phyloP scores from a whole-genome alignment of 2,888 invertebrate species.

The Stenichneumon culpator region DNA sequence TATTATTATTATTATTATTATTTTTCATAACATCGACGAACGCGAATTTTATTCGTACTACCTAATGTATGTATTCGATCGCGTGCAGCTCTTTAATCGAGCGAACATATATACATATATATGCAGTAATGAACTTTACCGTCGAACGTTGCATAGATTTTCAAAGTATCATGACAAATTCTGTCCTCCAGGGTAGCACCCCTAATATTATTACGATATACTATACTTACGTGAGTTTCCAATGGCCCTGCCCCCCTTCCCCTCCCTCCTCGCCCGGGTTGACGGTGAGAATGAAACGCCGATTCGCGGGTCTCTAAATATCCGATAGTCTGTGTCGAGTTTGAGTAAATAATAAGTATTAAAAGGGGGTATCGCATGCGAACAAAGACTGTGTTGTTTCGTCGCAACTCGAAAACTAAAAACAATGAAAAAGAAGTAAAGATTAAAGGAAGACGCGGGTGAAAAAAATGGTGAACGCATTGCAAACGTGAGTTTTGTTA shows the following conservation, averaged over 20 bases:
- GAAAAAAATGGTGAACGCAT: conserved; percentile 19
- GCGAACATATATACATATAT: neutral
- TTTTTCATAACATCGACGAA: conserved; percentile 18
- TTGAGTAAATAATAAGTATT: conserved; percentile 76
- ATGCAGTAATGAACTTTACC: conserved; percentile 9
- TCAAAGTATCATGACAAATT: conserved; percentile 57
- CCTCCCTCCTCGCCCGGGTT: conserved; percentile 10
- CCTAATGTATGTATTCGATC: too few species aligned
- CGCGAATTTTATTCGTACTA: conserved; percentile 6
- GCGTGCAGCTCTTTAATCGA: neutral
- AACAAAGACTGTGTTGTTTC: conserved; percentile 70
- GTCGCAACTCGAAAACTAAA: conserved; percentile 47
- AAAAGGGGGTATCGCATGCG: conserved; percentile 74
- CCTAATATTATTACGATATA: conserved; percentile 59
- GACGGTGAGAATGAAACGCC: conserved; percentile 26
- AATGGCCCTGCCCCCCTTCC: conserved; percentile 5
- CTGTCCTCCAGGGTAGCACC: conserved; percentile 65
- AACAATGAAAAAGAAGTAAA: conserved; percentile 13
- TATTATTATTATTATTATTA: conserved; percentile 42
- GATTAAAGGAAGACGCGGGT: conserved; percentile 50
- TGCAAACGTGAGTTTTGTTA: conserved; percentile 62
- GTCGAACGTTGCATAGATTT: conserved; percentile 46
- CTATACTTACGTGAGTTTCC: conserved; percentile 53
- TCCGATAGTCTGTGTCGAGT: conserved; percentile 67
- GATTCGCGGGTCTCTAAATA: conserved; percentile 45